phyloP scores from a whole-genome alignment of 2,113 vertebrate genomes.

The Gymnogyps californianus region DNA sequence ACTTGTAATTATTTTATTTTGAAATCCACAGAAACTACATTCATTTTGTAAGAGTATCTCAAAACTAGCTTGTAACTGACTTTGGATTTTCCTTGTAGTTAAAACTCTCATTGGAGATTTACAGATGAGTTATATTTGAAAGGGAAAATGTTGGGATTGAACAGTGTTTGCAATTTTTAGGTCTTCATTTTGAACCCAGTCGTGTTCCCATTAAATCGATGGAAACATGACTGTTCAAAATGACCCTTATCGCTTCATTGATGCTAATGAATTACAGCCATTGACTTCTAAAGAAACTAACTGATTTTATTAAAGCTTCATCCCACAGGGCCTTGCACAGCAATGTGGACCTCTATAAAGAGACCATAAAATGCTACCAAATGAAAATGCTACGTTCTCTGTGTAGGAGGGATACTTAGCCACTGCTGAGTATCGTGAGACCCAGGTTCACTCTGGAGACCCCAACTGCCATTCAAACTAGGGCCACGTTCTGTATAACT shows the following conservation, averaged over 20 bases:
- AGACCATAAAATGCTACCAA: background rate
- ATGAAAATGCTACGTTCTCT: accelerated
- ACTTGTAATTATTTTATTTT: background rate
- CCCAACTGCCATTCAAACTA: no score
- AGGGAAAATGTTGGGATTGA: background rate
- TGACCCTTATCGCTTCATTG: background rate
- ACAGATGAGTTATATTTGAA: background rate
- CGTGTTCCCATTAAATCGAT: background rate
- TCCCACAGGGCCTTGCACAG: background rate
- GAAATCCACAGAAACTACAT: background rate
- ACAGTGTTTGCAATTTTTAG: background rate
- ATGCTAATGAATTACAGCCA: background rate
- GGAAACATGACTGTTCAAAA: background rate
- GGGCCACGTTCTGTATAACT: background rate
- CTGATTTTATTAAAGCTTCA: slow-evolving; percentile 8
- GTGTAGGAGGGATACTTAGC: background rate
- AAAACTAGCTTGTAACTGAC: background rate
- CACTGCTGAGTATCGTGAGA: background rate
- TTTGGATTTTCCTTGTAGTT: background rate
- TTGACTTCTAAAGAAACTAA: background rate
- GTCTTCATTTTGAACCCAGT: background rate
- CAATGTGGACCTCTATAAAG: background rate
- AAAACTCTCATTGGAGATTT: background rate
- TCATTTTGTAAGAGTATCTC: background rate
- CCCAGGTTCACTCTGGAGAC: background rate